Conservation (phyloP, 2,888 invertebrate genomes). For the Vesta saturnalis region DNA sequence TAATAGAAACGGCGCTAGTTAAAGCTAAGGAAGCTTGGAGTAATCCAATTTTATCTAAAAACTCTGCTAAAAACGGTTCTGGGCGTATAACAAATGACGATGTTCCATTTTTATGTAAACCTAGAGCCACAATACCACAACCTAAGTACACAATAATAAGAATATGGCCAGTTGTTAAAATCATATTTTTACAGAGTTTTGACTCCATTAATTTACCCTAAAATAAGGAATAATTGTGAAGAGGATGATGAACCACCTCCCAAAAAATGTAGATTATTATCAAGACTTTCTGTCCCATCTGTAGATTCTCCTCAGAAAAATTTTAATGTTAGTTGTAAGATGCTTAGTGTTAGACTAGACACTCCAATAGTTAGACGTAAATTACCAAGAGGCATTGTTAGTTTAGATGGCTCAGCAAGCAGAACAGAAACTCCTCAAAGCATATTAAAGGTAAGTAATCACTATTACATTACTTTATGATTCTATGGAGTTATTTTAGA, state of each 20-base stretch:
- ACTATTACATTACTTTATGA: not conserved
- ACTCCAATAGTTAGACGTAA: constrained; percentile 67
- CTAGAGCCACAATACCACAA: constrained; percentile 56
- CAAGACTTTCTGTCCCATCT: constrained; percentile 27
- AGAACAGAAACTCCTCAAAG: constrained; percentile 68
- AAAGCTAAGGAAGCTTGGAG: constrained; percentile 65
- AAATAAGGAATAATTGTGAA: constrained; percentile 33
- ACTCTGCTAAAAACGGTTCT: not conserved
- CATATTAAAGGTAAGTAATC: constrained; percentile 68
- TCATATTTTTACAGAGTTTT: constrained; percentile 29
- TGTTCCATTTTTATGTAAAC: constrained; percentile 72
- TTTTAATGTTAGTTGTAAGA: not conserved
- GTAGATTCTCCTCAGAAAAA: constrained; percentile 8
- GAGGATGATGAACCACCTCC: constrained; percentile 40
- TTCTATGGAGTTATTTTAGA: not conserved
- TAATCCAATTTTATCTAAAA: constrained; percentile 46
- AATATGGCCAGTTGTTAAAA: not conserved
- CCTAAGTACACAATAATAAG: too few species aligned
- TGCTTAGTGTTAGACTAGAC: constrained; percentile 56
- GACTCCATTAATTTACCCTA: constrained; percentile 45
- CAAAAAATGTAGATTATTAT: constrained; percentile 43
- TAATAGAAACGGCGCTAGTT: constrained; percentile 62
- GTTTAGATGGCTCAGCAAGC: not conserved
- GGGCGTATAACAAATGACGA: constrained; percentile 64
- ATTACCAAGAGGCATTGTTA: constrained; percentile 41